Evolutionary conservation across 2,797 vertebrate genomes (phyloP).

Genomic region (Channa striata): DNA sequence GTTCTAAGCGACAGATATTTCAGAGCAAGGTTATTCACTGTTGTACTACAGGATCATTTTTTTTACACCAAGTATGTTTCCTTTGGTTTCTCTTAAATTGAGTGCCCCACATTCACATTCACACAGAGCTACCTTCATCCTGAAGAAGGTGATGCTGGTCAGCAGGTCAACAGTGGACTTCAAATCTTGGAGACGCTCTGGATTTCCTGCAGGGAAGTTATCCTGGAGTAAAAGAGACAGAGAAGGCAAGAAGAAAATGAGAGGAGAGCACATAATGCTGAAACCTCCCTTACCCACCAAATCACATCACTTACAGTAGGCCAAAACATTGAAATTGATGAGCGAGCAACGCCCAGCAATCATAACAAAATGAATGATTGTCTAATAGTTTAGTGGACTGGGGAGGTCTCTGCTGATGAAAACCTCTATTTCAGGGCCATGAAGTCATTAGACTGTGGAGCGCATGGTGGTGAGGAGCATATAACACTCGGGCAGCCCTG

Average conservation of each 20-base stretch:
- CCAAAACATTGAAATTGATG: constrained; percentile 72
- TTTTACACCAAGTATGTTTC: background rate
- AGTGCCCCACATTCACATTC: constrained; percentile 11
- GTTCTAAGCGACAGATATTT: constrained; percentile 10
- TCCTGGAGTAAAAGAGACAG: constrained; percentile 83
- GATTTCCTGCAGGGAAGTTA: constrained; percentile 95
- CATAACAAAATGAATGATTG: constrained; percentile 73
- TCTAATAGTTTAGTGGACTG: constrained; percentile 78
- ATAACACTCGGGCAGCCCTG: constrained; percentile 73
- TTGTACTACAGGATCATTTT: constrained; percentile 21
- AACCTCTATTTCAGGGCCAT: constrained; percentile 76
- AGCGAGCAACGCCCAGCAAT: constrained; percentile 68
- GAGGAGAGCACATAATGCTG: constrained; percentile 15
- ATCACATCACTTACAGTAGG: constrained; percentile 38
- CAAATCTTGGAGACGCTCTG: constrained; percentile 94
- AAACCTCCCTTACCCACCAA: constrained; percentile 28
- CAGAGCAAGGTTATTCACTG: constrained; percentile 2
- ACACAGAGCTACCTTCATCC: constrained; percentile 91
- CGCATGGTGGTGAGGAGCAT: constrained; percentile 71
- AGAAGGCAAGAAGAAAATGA: constrained; percentile 36
- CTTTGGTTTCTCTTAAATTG: no score
- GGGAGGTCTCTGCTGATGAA: constrained; percentile 76
- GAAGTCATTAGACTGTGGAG: constrained; percentile 79
- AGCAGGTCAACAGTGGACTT: constrained; percentile 97
- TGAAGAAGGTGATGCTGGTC: constrained; percentile 98